phyloP scores from a whole-genome alignment of 2,797 vertebrate species.

The Morelia viridis region DNA sequence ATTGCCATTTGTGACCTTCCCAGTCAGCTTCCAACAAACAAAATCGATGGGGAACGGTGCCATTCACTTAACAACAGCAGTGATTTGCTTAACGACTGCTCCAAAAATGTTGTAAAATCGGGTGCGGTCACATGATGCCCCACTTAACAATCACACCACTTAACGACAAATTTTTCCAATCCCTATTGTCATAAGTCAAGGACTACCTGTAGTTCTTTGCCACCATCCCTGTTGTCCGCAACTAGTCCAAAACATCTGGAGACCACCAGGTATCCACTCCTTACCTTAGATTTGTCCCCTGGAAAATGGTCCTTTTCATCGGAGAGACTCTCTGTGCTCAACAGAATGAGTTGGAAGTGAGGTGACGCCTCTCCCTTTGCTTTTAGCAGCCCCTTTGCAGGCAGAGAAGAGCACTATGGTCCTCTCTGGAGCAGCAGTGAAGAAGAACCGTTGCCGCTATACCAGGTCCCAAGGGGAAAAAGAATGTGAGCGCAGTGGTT shows the following conservation, averaged over 20 bases:
- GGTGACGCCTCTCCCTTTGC: background rate
- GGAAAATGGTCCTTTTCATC: background rate
- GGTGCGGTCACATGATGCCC: too few species aligned
- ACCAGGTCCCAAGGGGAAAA: background rate
- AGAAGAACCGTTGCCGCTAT: fast-evolving
- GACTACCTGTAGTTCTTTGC: background rate
- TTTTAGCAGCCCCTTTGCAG: background rate
- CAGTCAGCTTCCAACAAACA: too few species aligned
- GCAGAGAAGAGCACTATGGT: background rate
- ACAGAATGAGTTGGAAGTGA: background rate
- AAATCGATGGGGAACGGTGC: too few species aligned
- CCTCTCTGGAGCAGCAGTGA: background rate
- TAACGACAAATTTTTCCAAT: too few species aligned
- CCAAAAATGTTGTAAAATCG: too few species aligned
- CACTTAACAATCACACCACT: too few species aligned
- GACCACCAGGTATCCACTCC: background rate
- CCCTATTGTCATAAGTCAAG: too few species aligned
- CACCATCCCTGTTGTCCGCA: background rate
- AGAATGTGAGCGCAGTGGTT: too few species aligned
- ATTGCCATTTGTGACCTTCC: too few species aligned
- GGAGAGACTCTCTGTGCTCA: background rate
- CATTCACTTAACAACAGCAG: too few species aligned
- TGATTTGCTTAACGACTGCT: too few species aligned
- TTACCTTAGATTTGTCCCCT: background rate
- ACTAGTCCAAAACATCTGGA: background rate